These are phyloP conservation scores for Pardosa pseudoannulata DNA, from an alignment of 2,888 invertebrate species.

Conservation along the genomic window DNA sequence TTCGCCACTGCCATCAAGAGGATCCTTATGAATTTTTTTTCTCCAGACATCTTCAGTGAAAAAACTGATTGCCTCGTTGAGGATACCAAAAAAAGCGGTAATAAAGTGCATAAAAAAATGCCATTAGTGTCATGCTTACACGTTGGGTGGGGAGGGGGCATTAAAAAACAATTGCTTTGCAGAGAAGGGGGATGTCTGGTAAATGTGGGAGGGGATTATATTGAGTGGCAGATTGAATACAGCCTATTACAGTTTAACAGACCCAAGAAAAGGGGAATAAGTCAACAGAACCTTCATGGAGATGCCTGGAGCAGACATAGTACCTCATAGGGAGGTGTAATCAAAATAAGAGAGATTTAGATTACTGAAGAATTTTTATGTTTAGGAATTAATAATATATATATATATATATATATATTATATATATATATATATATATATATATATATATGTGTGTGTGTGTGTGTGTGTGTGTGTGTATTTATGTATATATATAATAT, in stretches of 20 bases:
- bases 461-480: no score
- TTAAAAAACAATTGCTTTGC: conserved; percentile 36
- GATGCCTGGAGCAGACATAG: no score
- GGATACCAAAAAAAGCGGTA: conserved; percentile 51
- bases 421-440: no score
- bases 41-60: conserved; percentile 22
- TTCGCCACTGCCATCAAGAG: conserved; percentile 56
- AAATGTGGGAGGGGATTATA: conserved; percentile 19
- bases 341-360: no score
- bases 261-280: no score
- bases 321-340: no score
- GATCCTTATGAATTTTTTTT: conserved; percentile 40
- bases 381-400: no score
- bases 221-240: conserved; percentile 5
- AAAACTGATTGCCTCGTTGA: conserved; percentile 32
- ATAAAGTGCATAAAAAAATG: conserved; percentile 51
- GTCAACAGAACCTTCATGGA: no score
- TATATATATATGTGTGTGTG: no score
- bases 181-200: conserved; percentile 17
- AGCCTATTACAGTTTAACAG: not conserved
- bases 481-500: no score
- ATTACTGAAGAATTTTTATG: no score
- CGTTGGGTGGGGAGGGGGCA: conserved; percentile 19
- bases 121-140: conserved; percentile 66
- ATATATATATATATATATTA: no score